Conservation (phyloP, 2,888 invertebrate species). For the Cynaeus angustus region DNA sequence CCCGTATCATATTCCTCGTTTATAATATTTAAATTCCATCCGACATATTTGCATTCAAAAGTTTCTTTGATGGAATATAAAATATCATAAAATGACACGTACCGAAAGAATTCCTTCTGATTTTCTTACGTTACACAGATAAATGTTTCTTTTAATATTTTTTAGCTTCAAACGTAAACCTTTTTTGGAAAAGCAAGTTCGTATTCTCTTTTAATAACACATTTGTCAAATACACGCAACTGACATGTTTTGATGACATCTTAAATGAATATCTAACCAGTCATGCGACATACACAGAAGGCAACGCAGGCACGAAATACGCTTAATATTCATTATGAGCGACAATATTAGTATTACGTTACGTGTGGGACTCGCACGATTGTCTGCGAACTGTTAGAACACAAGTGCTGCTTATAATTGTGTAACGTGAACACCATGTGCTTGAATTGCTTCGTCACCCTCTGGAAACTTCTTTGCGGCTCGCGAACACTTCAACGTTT, state of each 20-base stretch:
- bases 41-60: conserved; percentile 32
- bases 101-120: conserved; percentile 21
- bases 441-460: too few species aligned
- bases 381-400: too few species aligned
- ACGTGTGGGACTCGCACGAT: too few species aligned
- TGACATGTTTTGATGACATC: conserved; percentile 38
- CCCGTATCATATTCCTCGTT: conserved; percentile 25
- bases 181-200: too few species aligned
- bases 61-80: conserved; percentile 29
- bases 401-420: too few species aligned
- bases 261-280: conserved; percentile 16
- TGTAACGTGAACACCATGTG: too few species aligned
- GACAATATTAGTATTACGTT: too few species aligned
- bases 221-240: conserved; percentile 35
- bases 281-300: conserved; percentile 16
- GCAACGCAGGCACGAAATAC: background rate
- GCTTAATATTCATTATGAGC: too few species aligned
- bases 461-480: too few species aligned
- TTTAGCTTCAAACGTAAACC: background rate
- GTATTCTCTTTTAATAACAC: conserved; percentile 21
- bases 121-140: conserved; percentile 16
- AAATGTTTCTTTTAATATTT: background rate
- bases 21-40: conserved; percentile 31
- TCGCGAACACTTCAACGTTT: too few species aligned
- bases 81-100: conserved; percentile 30